Conservation (phyloP, 92 coral and sea anemone genomes). For the Epizoanthus rinbou region DNA sequence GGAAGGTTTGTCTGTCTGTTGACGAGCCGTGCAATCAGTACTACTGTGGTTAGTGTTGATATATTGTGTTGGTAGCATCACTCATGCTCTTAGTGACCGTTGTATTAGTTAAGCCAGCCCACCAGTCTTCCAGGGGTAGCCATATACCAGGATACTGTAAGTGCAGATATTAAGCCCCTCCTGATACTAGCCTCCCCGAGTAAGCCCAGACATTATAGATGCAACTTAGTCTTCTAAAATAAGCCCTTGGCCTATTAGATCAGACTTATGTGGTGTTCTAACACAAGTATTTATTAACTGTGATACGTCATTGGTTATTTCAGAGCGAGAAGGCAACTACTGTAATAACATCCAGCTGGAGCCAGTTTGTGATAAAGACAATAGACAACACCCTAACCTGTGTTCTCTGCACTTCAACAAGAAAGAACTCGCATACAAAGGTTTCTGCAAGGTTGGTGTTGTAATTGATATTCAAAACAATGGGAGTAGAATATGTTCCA, state of each 20-base stretch:
- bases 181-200: too few relatives aligned
- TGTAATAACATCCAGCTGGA: slow-evolving; percentile 79
- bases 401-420: slow-evolving; percentile 77
- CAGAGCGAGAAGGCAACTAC: slow-evolving; percentile 67
- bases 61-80: background rate
- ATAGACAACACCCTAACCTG: slow-evolving; percentile 84
- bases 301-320: background rate
- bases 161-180: background rate
- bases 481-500: too few relatives aligned
- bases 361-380: slow-evolving; percentile 87
- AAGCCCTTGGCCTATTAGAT: too few relatives aligned
- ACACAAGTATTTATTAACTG: background rate
- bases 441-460: slow-evolving; percentile 84
- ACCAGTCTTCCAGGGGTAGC: background rate
- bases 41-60: slow-evolving; percentile 81
- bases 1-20: slow-evolving; percentile 83
- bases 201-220: too few relatives aligned
- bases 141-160: background rate
- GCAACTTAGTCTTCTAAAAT: too few relatives aligned
- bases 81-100: too few relatives aligned
- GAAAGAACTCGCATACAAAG: slow-evolving; percentile 84
- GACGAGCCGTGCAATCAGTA: slow-evolving; percentile 77
- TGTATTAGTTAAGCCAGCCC: too few relatives aligned
- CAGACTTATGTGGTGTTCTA: too few relatives aligned
- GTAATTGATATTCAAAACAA: too few relatives aligned